Evolutionary conservation across 2,113 vertebrate species (phyloP), one percentile per base, ranked within the genome.

Genomic region (Saguinus midas): DNA sequence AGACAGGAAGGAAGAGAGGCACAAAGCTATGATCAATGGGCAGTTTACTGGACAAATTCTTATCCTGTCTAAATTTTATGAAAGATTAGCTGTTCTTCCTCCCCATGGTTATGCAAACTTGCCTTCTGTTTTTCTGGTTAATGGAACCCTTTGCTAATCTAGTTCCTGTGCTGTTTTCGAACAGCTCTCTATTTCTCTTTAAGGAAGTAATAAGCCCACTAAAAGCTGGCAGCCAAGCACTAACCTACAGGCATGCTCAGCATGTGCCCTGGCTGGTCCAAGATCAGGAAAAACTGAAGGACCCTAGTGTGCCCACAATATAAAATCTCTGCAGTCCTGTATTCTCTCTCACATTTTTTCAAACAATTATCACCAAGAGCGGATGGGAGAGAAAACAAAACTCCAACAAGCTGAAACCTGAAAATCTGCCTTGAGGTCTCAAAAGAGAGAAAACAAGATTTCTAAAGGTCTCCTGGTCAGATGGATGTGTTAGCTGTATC

Each of bases 61-160:
- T 90, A 85, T 23, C 72, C 91, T 85, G 78, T 97, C 95, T 91
- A 88, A 95, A 96, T 97, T 97, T 94, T 96, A 96, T 98, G 95
- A 97, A 97, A 97, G 97, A 98, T 98, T 72, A 96, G 88, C 92
- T 97, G 95, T 97, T 92, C 87, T 95, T 97, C 78, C 29, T 32
- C 45, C 66, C 78, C 45, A 12, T 87, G 78, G 85, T 97, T 97
- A 94, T 95, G 32, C 96, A 97, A 97, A 97, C 85, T 87, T 87
- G 92, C 23, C 85, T 83, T 96, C 94, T 85, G 93, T 80, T 78
- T 92, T 95, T 85, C 86, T 91, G 79, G 88, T 90, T 95, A 95
- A 73, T 70, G 76, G 79, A 96, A 79, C 37, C 50, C 95, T 92
- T 80, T 93, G 75, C 87, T 93, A 96, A 91, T 91, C 91, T 40